A percentile compares a stretch with the other conserved stretches of the same genome.
Evolutionary conservation across 2,888 invertebrate species (phyloP).

Genomic region (Pyrrhia umbra): DNA sequence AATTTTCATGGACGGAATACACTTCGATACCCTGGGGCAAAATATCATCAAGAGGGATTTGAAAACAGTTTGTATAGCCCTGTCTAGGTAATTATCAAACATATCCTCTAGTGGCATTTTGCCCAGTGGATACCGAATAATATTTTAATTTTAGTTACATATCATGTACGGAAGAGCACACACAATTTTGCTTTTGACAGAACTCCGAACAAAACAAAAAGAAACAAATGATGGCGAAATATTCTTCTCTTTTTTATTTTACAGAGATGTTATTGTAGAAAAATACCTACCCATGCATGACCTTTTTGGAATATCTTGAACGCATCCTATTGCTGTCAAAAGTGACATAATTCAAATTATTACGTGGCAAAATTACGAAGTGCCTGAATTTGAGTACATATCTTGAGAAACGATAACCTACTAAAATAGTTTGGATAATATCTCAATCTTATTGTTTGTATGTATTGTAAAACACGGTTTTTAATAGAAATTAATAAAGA

Average conservation of each 20-base stretch:
- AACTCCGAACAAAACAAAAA: slow-evolving; percentile 1
- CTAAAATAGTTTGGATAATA: not conserved
- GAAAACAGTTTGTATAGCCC: slow-evolving; percentile 64
- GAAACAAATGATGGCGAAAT: slow-evolving; percentile 29
- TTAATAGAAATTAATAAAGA: slow-evolving; percentile 19
- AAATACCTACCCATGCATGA: not conserved
- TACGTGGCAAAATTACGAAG: slow-evolving; percentile 27
- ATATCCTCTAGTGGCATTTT: slow-evolving; percentile 70
- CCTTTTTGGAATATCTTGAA: slow-evolving; percentile 27
- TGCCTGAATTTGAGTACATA: accelerated
- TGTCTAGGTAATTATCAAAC: slow-evolving; percentile 65
- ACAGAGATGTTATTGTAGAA: no score
- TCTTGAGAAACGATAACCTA: not conserved
- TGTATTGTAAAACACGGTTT: not conserved
- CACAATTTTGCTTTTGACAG: slow-evolving; percentile 10
- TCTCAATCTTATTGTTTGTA: not conserved
- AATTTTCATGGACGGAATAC: slow-evolving; percentile 7
- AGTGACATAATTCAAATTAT: not conserved
- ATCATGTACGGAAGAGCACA: not conserved
- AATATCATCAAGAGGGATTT: slow-evolving; percentile 64
- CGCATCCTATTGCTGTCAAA: slow-evolving; percentile 35
- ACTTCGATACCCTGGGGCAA: slow-evolving; percentile 63
- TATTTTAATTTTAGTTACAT: slow-evolving; percentile 13
- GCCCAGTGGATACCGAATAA: slow-evolving; percentile 33
- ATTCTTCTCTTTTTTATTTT: not conserved